Base-by-base conservation (phyloP, 2,888 invertebrate genomes). In the Creontiades dilutus region DNA sequence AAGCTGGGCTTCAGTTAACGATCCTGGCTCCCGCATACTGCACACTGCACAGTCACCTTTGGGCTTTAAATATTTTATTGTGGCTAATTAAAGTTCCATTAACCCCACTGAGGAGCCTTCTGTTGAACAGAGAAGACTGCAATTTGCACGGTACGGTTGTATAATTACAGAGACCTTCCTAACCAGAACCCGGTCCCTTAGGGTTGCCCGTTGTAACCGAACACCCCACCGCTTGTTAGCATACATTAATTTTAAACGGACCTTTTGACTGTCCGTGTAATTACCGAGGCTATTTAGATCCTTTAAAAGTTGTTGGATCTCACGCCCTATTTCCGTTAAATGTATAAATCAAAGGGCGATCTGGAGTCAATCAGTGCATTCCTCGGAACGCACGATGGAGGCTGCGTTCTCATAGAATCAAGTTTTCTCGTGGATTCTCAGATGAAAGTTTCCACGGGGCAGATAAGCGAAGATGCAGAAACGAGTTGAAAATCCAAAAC, bases 241-340 rank as follows among this genome's bases (percentile, higher is more conserved):
- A 86, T 86, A 86, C 86, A 86, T 86, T 86, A 86, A 86, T 86
- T 86, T 75, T 86, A 86, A 86, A 86, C 85, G 85, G 23, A 61
- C 52, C 85, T 57, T 85, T 85, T 82, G 48, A 19, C 85, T 85
- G 46, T 85, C 68, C 61, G 85, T 85, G 61, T 61, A 85, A 85
- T 85, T 85, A 85, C 68, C 61, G 23, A 57, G 37, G 68, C 68
- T 85, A 85, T 85, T 61, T 68, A 85, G 85, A 85, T 61, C 37
- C 85, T 85, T n/a, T 86, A 86, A 61, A 86, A 86, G 86, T 86
- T 75, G 86, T 86, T 75, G 48, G 68, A 75, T 86, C 86, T 86
- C 86, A 86, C 86, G 86, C 86, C 86, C 86, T 27, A 86, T 75
- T 82, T 52, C 47, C 47, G 47, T 82, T 52, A 27, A 48, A 78